Evolutionary conservation across 2,888 invertebrate species (phyloP), one percentile per base, ranked within the genome.

Genomic region (Drosophila borborema): DNA sequence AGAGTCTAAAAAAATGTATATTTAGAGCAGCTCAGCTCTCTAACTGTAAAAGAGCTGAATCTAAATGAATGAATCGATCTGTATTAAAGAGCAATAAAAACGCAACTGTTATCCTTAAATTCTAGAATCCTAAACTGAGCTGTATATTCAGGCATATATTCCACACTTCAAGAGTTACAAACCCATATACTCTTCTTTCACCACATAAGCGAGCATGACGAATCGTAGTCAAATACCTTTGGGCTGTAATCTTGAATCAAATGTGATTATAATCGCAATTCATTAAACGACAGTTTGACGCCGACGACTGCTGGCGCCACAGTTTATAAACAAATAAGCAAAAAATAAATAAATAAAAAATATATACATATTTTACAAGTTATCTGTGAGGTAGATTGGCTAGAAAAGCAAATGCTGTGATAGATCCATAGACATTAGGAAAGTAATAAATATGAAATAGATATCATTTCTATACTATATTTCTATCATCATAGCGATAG

Each of bases 271-370:
- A 74, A 71, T 67, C 49, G 49, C 58, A 54, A 68, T 65, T 56
- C 63, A 55, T 67, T 70, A 59, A 69, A 62, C 70, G 80, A 65
- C 84, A 55, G 45, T 63, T 71, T 65, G 82, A 63, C 73, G 82
- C 72, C 82, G 53, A 49, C 51, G 62, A 54, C 49, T 53, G 62
- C 60, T 82, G 86, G 86, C 81, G 81, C 72, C 81, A 67, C 70
- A 49, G 56, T 71, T 69, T 48, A 65, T 77, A 71, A 71, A 64
- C 60, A 81, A 74, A 71, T 55, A 48, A 40, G 49, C 23, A 20
- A 55, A 40, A 56, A 23, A 23, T 23, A 23, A 4, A 23, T 23
- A 23, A 3, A 23, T 14, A 41, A 28, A 28, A 10, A 34, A 12
- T 16, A 38, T 16, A 38, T 31, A 31, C 5, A 31, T 16, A 53